These are phyloP conservation scores for Teleogryllus occipitalis DNA, from an alignment of 1,140 invertebrate species.

Conservation along the genomic window DNA sequence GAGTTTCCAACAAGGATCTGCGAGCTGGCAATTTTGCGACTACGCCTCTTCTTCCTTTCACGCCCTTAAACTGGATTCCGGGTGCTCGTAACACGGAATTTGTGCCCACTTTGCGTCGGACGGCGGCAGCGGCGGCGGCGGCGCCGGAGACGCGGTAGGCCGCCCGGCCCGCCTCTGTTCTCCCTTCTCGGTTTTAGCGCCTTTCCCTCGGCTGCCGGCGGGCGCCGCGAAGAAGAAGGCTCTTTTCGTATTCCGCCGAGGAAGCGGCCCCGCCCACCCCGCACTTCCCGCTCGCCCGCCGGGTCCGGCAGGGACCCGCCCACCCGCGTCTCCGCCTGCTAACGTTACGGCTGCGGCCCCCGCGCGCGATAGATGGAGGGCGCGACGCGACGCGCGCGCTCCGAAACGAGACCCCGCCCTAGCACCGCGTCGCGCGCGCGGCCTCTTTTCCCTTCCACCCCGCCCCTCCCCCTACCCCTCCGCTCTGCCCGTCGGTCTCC, in stretches of 20 bases:
- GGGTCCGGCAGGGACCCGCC: no score
- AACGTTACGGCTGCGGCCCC: no score
- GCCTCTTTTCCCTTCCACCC: no score
- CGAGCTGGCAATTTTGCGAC: conserved; percentile 11
- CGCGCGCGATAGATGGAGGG: no score
- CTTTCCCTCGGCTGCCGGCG: background rate
- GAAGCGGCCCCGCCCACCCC: background rate
- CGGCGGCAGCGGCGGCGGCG: background rate
- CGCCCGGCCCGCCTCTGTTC: background rate
- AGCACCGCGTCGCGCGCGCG: no score
- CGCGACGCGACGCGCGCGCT: no score
- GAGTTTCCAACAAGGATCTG: conserved; percentile 11
- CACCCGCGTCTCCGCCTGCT: no score
- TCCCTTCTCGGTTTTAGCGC: background rate
- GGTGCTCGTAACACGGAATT: conserved; percentile 12
- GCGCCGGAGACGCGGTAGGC: background rate
- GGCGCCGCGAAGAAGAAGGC: background rate
- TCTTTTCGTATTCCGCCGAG: background rate
- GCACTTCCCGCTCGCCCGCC: no score
- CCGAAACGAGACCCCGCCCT: no score
- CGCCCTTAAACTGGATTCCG: conserved; percentile 11
- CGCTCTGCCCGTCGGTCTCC: no score
- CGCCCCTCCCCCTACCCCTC: no score
- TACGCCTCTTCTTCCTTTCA: conserved; percentile 14
- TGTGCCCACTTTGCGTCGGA: conserved; percentile 3